Base-by-base conservation (phyloP, 2,113 vertebrate genomes). In the Panthera leo region DNA sequence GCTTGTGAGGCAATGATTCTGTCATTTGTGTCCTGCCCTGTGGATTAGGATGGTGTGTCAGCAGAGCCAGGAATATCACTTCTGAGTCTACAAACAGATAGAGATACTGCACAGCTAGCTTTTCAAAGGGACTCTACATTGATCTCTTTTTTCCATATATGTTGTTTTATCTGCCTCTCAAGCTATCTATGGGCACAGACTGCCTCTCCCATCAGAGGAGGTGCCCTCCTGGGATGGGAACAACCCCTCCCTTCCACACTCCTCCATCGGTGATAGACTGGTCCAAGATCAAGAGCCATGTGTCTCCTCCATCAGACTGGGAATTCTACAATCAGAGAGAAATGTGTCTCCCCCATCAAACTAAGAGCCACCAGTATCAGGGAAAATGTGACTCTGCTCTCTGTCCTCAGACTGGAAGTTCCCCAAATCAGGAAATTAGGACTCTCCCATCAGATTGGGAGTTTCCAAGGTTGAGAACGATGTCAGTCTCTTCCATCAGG, bases 1-100 rank as follows among this genome's bases (percentile, higher is more conserved):
- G 98, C 85, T 94, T 73, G 87, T 19, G 96, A 97, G 98, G 97
- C 23, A 14, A 76, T 80, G 95, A 97, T 84, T 97, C 98, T 96
- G 95, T 97, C 84, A 65, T 94, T 97, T 75, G 88, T 94, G 92
- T 95, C 86, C 94, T 97, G 97, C 48, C 82, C 67, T 89, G 97
- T 67, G 93, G 91, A 97, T 98, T 92, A 96, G 94, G 97, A 93
- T 21, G 61, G 48, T 14, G n/a, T 6, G 14, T 89, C 85, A 96
- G 93, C 85, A 25, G 92, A 93, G 96, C 91, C 88, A 96, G 80
- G 75, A 58, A 25, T 39, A 95, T 95, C 90, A 53, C 92, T 91
- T 95, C 92, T 70, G 91, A 93, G 94, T 39, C 80, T 14, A n/a
- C 85, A 70, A 21, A 86, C 89, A 75, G n/a, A 67, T 16, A 85